Evolutionary conservation across 2,797 vertebrate genomes (phyloP), one percentile per base, ranked within the genome.

Genomic region (Cichlasoma orientale): DNA sequence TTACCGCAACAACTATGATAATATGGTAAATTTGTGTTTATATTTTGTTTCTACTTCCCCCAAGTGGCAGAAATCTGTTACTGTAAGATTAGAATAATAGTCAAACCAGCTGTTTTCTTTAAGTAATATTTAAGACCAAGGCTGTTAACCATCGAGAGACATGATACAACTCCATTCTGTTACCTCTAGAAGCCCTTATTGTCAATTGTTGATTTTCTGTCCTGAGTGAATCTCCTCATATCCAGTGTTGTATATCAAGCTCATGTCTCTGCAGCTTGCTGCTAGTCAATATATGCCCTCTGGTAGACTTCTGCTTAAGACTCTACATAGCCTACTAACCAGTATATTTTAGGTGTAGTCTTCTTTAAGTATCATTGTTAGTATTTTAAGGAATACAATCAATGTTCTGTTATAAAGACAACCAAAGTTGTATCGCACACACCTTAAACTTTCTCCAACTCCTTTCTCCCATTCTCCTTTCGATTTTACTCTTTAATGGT

Each of bases 401-500:
- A 73, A n/a, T 80, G 56, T 31, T 57, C 12, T 72, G 76, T 23
- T 70, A 44, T 29, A 47, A 12, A 74, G 38, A 41, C 23, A 70
- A 3, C 66, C 59, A 77, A 72, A 47, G 55, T 68, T 78, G 50
- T 58, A 72, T 76, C 79, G 74, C 75, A 75, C 56, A 63, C 33
- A 25, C 36, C 18, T 29, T n/a, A 27, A 16, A 11, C n/a, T 54
- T 74, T 56, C 8, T 74, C 66, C 13, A 25, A 10, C 68, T 73
- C 27, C 50, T 38, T 54, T 14, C 54, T 55, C 27, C 56, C 19
- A 10, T n/a, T 77, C 72, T 57, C 25, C 38, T 56, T 47, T 14
- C 55, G 58, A 2, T 73, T 74, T 61, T 33, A 73, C 59, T 2
- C 44, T 33, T 83, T 89, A 85, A 90, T 86, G 73, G 82, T 86